These are phyloP conservation scores for Lingula anatina DNA, from an alignment of 2,888 invertebrate species.

Conservation along the genomic window DNA sequence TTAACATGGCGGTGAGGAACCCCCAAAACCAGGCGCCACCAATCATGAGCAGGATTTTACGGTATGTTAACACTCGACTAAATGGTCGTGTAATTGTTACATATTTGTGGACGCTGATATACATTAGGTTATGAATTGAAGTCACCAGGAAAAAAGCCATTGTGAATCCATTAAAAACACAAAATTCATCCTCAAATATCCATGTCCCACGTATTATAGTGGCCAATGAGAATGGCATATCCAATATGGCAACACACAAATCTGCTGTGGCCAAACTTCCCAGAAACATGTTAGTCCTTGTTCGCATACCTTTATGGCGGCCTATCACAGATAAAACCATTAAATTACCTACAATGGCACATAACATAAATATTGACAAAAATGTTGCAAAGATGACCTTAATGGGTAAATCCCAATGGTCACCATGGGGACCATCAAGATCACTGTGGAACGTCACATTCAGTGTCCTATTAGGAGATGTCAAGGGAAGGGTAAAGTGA, in stretches of 20 bases:
- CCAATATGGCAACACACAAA: constrained; percentile 48
- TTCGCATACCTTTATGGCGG: constrained; percentile 52
- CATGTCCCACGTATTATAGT: constrained; percentile 50
- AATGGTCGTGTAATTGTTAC: constrained; percentile 53
- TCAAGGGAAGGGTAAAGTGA: no score
- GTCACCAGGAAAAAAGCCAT: constrained; percentile 51
- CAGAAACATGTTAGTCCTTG: constrained; percentile 54
- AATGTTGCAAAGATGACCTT: constrained; percentile 38
- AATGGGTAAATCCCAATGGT: no score
- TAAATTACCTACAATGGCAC: constrained; percentile 50
- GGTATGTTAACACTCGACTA: constrained; percentile 44
- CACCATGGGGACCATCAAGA: no score
- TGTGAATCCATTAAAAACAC: constrained; percentile 52
- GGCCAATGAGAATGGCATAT: constrained; percentile 52
- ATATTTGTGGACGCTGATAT: constrained; percentile 53
- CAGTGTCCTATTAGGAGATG: no score
- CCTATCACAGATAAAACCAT: constrained; percentile 53
- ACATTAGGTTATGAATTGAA: constrained; percentile 55
- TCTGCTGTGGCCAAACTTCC: constrained; percentile 53
- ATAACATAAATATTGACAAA: constrained; percentile 44
- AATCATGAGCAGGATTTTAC: constrained; percentile 49
- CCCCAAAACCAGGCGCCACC: constrained; percentile 52
- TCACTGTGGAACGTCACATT: no score
- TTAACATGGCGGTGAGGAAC: constrained; percentile 43
- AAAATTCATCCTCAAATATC: constrained; percentile 45